Percentiles rank a stretch among this genome's conserved stretches.
These are phyloP conservation scores for Manis javanica DNA, from an alignment of 2,797 vertebrate species.

Conservation along the genomic window DNA sequence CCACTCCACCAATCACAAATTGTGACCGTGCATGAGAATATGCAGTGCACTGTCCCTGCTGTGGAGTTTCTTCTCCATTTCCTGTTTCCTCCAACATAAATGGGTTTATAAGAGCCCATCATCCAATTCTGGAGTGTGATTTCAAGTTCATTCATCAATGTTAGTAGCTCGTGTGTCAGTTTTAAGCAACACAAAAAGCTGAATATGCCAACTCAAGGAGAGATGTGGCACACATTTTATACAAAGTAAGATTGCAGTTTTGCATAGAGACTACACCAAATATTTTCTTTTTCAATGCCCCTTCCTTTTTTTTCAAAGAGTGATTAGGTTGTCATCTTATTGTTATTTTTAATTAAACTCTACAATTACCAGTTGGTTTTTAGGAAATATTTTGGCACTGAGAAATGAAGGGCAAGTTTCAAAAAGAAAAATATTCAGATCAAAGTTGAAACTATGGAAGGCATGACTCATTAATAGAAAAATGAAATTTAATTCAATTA, in stretches of 20 bases:
- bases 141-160: background rate
- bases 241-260: background rate
- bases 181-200: background rate
- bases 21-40: background rate
- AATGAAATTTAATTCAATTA: background rate
- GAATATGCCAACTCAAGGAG: background rate
- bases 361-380: background rate
- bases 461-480: background rate
- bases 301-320: background rate
- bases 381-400: background rate
- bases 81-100: background rate
- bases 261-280: background rate
- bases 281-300: background rate
- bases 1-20: background rate
- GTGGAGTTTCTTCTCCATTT: background rate
- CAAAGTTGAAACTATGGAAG: constrained; percentile 1
- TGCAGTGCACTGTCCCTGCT: background rate
- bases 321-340: background rate
- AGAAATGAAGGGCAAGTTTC: constrained; percentile 14
- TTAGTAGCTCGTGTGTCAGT: background rate
- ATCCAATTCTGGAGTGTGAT: background rate
- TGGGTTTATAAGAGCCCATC: background rate
- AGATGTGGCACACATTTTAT: background rate
- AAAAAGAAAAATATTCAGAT: background rate
- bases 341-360: background rate